Evolutionary conservation across 2,888 invertebrate species (phyloP), one percentile per base, ranked within the genome.

Genomic region (Hylaea fasciaria): DNA sequence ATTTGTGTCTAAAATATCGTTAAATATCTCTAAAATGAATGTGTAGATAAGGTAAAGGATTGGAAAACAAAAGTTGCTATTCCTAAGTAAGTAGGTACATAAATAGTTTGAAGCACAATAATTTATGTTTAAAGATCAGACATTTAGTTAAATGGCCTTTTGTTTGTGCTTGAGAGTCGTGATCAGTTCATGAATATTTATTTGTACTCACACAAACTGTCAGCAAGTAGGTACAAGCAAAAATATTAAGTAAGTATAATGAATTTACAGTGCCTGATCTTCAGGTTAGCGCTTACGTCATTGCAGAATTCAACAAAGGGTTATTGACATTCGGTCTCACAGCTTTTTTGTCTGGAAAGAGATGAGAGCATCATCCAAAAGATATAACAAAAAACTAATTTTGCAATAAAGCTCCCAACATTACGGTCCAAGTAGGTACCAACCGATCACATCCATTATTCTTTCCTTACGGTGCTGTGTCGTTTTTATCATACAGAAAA

Each of bases 331-430:
- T 22, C 57, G 29, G 40, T 37, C 50, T 55, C 57, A 46, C 59
- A 54, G 62, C 28, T 41, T 67, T 70, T 71, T 71, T 68, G 58
- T 44, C 48, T 35, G 50, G 54, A 51, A 47, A 52, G 49, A 62
- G 62, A 55, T 59, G 61, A 70, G 57, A 59, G 56, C 66, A 68
- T 62, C 71, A 69, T 72, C 70, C 52, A 45, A 62, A 60, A 51
- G 41, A 35, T 46, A 55, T 50, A 39, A 43, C 29, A 53, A 61
- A 61, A 48, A 62, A 61, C 43, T 43, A 11, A 53, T 44, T 9
- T 32, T 40, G 35, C 43, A 52, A 55, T 60, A 45, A 43, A 7
- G 22, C 22, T 22, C 22, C 52, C 16, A 39, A 43, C 7, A 48
- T 48, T 52, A 62, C 53, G 22, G 39, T 22, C 10, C 13, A 14